Base-by-base conservation (phyloP, 2,888 invertebrate genomes). In the Bellardia bayeri region DNA sequence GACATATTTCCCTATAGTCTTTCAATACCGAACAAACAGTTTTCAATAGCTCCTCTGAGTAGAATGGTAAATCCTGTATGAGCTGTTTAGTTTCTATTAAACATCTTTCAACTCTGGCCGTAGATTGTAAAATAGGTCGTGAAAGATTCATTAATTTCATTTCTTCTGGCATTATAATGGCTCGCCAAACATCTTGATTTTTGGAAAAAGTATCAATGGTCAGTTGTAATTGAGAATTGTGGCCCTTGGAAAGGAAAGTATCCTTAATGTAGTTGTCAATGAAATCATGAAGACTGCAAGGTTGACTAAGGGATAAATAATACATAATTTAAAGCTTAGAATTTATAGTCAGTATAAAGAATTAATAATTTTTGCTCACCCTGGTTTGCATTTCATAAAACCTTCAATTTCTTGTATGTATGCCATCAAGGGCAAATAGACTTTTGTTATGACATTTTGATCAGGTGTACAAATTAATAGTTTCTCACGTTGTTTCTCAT, bases 241-340 rank as follows among this genome's bases (percentile, higher is more conserved):
- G 96, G 80, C 97, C 96, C 87, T 97, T 96, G 88, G 96, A 97
- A 88, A 97, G 95, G 94, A 98, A 99, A 8, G 97, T 97, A 90
- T 97, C 96, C 89, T 97, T 97, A 37, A 98, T 97, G 94, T 98
- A 98, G 92, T 98, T 97, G 68, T 96, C 96, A 80, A 99, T 94
- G 94, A 98, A 98, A 88, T 96, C 96, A 91, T 97, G 97, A 81
- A 98, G 94, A 3, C 96, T 96, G 91, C 97, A 97, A 64, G 96
- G 95, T 90, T 95, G 95, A 23, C 95, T 95, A 88, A 23, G 91
- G 58, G 40, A 14, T 6, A 14, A 79, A 8, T 23, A 9, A 75
- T 14, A 84, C 23, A 58, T 72, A 49, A 56, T 8, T 33, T 72
- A 58, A 54, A 80, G 30, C 80, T 61, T 3, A 5, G 0, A 7